Evolutionary conservation across 2,797 vertebrate species (phyloP), one percentile per base, ranked within the genome.

Genomic region (Diplodus sargus): DNA sequence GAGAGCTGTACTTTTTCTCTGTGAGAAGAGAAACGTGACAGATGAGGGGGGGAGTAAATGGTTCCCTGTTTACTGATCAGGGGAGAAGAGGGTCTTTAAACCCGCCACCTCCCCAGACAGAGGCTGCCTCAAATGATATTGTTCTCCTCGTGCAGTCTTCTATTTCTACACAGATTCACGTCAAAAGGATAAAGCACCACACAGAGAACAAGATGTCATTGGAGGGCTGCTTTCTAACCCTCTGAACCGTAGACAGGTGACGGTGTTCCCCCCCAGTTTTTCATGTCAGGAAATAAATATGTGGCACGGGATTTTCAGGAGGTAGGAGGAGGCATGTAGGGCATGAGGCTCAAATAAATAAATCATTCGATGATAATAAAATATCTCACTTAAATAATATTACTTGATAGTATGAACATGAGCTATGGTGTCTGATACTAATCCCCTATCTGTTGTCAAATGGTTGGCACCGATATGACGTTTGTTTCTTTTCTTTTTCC

Each of bases 281-380:
- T 90, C 76, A 90, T 86, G 81, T 89, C 83, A 75, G 90, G 89
- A 93, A 92, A 93, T 87, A 88, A 94, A 93, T 90, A 92, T 92
- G 91, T 92, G 92, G 89, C 90, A 92, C 87, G 72, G 93, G 93
- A 84, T 88, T 85, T 90, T 90, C 60, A 85, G 90, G 89, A 92
- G 89, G 90, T 87, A 91, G 86, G 92, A 93, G 90, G 91, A 90
- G 83, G 90, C 90, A 89, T 92, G 90, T 87, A 81, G 92, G 91
- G 86, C 84, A 86, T 90, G 92, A 93, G 91, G 92, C 81, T 91
- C 85, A 85, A 93, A 92, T 90, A 86, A 91, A 89, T 90, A 89
- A 91, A 87, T 91, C 59, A 85, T 93, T 91, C 70, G 72, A 85
- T 91, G 89, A 90, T 88, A 82, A 88, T 86, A 92, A 90, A 85